Percentiles rank a stretch among this genome's conserved stretches.
Conservation (phyloP, 1,140 invertebrate species). For the Ylistrum balloti region DNA sequence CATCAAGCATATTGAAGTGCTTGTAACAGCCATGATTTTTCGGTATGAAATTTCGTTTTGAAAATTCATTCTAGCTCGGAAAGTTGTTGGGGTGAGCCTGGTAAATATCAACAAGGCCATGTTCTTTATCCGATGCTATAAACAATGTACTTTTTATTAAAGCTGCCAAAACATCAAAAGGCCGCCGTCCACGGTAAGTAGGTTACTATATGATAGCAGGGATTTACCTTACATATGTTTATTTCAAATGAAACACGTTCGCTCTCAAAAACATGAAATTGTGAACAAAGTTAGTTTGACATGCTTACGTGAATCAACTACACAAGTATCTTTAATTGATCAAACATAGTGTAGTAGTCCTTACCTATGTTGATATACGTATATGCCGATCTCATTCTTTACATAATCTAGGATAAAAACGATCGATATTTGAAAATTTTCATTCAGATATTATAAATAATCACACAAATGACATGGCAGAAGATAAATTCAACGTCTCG, state of each 20-base stretch:
- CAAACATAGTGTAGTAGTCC: no score
- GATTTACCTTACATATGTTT: background rate
- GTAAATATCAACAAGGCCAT: background rate
- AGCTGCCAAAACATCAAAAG: slow-evolving; percentile 38
- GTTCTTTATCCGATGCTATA: background rate
- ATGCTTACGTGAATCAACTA: background rate
- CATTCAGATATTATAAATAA: no score
- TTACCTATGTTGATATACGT: no score
- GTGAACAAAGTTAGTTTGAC: background rate
- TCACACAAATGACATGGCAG: no score
- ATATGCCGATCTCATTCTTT: no score
- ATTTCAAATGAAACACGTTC: background rate
- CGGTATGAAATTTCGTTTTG: background rate
- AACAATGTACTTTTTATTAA: background rate
- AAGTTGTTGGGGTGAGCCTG: background rate
- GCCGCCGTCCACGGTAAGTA: background rate
- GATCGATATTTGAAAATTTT: no score
- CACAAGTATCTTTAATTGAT: no score
- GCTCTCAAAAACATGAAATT: background rate
- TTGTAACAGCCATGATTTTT: background rate
- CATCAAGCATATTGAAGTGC: no score
- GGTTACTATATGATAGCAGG: background rate
- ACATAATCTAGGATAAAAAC: no score
- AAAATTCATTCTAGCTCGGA: background rate
- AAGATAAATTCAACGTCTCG: no score